Evolutionary conservation across 2,113 vertebrate species (phyloP).

Genomic region (Pedetes capensis): DNA sequence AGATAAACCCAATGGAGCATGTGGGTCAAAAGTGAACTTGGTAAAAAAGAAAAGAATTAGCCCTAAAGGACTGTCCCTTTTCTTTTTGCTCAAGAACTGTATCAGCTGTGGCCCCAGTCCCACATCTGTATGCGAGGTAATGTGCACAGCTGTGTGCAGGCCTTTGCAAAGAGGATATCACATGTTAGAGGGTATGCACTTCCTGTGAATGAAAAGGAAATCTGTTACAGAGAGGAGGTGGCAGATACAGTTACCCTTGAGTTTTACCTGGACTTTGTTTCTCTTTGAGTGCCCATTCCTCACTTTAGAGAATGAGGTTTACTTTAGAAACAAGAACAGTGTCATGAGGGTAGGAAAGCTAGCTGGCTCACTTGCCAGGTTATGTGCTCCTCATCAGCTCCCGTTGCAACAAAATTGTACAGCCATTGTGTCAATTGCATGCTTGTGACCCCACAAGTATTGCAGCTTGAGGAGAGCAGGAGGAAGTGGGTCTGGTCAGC

Average conservation of each 20-base stretch:
- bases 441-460: not conserved
- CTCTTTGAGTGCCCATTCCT: not conserved
- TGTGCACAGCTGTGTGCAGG: not conserved
- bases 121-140: slow-evolving; percentile 58
- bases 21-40: slow-evolving; percentile 48
- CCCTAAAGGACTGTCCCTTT: not conserved
- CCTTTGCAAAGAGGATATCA: not conserved
- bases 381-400: not conserved
- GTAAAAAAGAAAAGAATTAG: slow-evolving; percentile 51
- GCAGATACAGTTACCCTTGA: not conserved
- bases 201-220: not conserved
- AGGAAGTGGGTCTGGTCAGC: not conserved
- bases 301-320: not conserved
- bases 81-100: not conserved
- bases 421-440: not conserved
- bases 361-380: not conserved
- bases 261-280: not conserved
- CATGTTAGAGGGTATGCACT: not conserved
- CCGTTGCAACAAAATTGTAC: not conserved
- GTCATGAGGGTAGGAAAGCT: not conserved
- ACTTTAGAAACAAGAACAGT: not conserved
- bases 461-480: not conserved
- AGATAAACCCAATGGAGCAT: slow-evolving; percentile 42
- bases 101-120: not conserved
- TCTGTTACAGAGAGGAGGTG: slow-evolving; percentile 5